Base-by-base conservation (phyloP, 2,888 invertebrate species). In the Mactromeris polynyma region DNA sequence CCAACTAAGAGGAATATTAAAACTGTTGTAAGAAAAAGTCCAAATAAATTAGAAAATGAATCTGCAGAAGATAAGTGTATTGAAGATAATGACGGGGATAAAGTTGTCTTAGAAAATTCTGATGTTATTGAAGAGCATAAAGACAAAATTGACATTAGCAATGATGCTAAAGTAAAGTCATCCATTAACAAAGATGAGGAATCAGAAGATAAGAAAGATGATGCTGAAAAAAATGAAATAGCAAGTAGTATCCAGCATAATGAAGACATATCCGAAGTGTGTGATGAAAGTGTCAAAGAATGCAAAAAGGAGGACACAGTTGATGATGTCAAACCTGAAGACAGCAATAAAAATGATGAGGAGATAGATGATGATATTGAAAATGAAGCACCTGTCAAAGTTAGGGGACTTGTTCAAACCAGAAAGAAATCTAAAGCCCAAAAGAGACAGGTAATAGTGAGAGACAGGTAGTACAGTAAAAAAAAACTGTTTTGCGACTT, bases 381-480 rank as follows among this genome's bases (percentile, higher is more conserved):
- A 33, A 46, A 51, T 64, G 87, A 82, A 58, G 19, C 77, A 82
- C 33, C 73, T 19, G 85, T 46, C 26, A 82, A 79, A 73, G 54
- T 89, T 21, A 86, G 78, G 83, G 89, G 90, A 33, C 85, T 89
- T 38, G 81, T 85, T n/a, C 87, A 85, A 78, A 80, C 80, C 36
- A 83, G 40, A 78, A 79, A 80, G 33, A 77, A 84, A 85, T 64
- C 79, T 21, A 91, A 92, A 51, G 90, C 92, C 17, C 83, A 89
- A 58, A 92, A 92, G 84, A 85, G 92, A 90, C 92, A 92, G 90
- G 92, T 92, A 87, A n/a, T 42, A 14, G 6, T 46, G 11, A 2
- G 17, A 46, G 11, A 9, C 46, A 11, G n/a, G n/a, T n/a, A n/a
- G n/a, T n/a, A n/a, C n/a, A n/a, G n/a, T n/a, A n/a, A n/a, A n/a